Evolutionary conservation across 1,140 invertebrate species (phyloP), one percentile per base, ranked within the genome.

Genomic region (Psix sp.): DNA sequence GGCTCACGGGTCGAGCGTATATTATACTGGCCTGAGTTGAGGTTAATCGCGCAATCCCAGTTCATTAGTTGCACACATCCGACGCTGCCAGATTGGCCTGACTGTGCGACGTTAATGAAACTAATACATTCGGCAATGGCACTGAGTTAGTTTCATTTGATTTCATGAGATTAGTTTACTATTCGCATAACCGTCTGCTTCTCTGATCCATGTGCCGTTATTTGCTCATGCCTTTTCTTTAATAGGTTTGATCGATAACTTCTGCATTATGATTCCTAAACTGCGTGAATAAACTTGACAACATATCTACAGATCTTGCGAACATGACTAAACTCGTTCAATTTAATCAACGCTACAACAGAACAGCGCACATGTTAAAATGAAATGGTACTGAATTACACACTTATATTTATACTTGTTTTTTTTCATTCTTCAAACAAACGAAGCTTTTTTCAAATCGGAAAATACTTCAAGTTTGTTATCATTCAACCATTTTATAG

Each of bases 51-150:
- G 70, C 78, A 78, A 83, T 82, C 74, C 77, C 77, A 84, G 82
- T 85, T 85, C 82, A 84, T 85, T 85, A 84, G 80, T 81, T 78
- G 81, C 78, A 78, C 77, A 79, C 79, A 78, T 83, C 77, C 72
- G 70, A 70, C 56, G 74, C 57, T 76, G 68, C 42, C 76, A 76
- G 49, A 36, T 74, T 29, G 46, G 59, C 62, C 72, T 56, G 57
- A 77, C 60, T 76, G 70, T 35, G 73, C 57, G 65, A 65, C 51
- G 57, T 68, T 67, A 67, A 67, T 74, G 72, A 62, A 68, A 74
- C 65, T 74, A 66, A 73, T 62, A 45, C 70, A 60, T 52, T 74
- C 49, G 43, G 56, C 38, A 67, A 74, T 60, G 51, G 56, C 63
- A 63, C 56, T 57, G 62, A 62, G 63, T 74, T 62, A 67, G 71